phyloP scores from a whole-genome alignment of 2,888 invertebrate species.

The Tethea ocularis region DNA sequence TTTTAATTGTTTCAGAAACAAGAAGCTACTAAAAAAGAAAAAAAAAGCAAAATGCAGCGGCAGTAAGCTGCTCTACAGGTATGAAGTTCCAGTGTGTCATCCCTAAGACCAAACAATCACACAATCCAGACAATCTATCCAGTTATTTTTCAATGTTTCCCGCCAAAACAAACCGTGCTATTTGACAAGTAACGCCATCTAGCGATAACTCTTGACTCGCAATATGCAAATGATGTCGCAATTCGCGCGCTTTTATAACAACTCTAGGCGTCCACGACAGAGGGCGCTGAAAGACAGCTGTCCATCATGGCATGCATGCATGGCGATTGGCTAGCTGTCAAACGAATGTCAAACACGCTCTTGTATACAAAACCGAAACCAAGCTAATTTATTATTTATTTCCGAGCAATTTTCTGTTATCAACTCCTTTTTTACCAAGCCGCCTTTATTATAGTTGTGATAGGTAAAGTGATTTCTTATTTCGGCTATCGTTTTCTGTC shows the following conservation, averaged over 20 bases:
- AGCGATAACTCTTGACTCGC: slow-evolving; percentile 32
- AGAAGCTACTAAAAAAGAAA: slow-evolving; percentile 27
- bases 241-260: slow-evolving; percentile 16
- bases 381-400: slow-evolving; percentile 81
- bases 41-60: slow-evolving; percentile 71
- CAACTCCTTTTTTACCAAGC: slow-evolving; percentile 46
- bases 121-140: not conserved
- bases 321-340: slow-evolving; percentile 39
- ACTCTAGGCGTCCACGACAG: slow-evolving; percentile 44
- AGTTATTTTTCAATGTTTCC: slow-evolving; percentile 21
- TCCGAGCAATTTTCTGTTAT: slow-evolving; percentile 66
- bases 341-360: slow-evolving; percentile 55
- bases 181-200: slow-evolving; percentile 54
- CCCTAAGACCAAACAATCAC: too few species aligned
- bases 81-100: slow-evolving; percentile 18
- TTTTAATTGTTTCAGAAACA: slow-evolving; percentile 54
- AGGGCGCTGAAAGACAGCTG: slow-evolving; percentile 58
- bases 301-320: slow-evolving; percentile 33
- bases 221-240: slow-evolving; percentile 56
- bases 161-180: slow-evolving; percentile 16
- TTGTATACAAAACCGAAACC: slow-evolving; percentile 75
- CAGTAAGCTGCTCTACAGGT: slow-evolving; percentile 78
- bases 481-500: slow-evolving; percentile 37
- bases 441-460: slow-evolving; percentile 49
- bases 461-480: slow-evolving; percentile 48